Evolutionary conservation across 2,888 invertebrate species (phyloP), one percentile per base, ranked within the genome.

Genomic region (Eupithecia abbreviata): DNA sequence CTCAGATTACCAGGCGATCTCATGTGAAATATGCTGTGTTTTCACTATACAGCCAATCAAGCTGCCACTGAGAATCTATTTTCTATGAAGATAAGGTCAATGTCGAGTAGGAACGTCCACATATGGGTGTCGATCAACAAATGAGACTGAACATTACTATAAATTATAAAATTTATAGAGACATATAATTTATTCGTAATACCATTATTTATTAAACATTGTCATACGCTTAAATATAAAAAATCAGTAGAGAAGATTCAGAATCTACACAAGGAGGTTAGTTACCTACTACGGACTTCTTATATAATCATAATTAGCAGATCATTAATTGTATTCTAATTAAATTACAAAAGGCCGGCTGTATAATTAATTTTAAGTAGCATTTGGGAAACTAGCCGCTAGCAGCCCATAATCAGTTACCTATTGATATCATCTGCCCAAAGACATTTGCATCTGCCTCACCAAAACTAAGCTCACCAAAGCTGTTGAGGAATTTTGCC

Each of bases 261-360:
- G 10, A 15, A 18, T 15, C 5, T 62, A 41, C 62, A 42, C 66
- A 42, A 5, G 41, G 42, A 30, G 62, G 62, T 58, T n/a, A n/a
- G 10, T 2, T 30, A 30, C 30, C 30, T 65, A 6, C 13, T 7
- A 10, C 66, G 6, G 13, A 42, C 15, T 66, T 42, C 6, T 66
- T 66, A 66, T 15, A 58, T 58, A 58, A 58, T 58, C 58, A 66
- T 66, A 66, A 66, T 66, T 42, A 66, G 42, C 66, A 65, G 66
- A 66, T 42, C 66, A 42, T 66, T 15, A 41, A 66, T 66, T 66
- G 15, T 5, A 66, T 42, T 42, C 30, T 62, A 30, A 42, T 66
- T 15, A 66, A 42, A 66, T 15, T 42, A 42, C 42, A 62, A 62
- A 30, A 62, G 18, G 9, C 58, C 58, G 4, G 62, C 62, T 12